Percentiles rank a stretch among this genome's conserved stretches.
These are phyloP conservation scores for Andrena trimmerana DNA, from an alignment of 2,888 invertebrate genomes.

Conservation along the genomic window DNA sequence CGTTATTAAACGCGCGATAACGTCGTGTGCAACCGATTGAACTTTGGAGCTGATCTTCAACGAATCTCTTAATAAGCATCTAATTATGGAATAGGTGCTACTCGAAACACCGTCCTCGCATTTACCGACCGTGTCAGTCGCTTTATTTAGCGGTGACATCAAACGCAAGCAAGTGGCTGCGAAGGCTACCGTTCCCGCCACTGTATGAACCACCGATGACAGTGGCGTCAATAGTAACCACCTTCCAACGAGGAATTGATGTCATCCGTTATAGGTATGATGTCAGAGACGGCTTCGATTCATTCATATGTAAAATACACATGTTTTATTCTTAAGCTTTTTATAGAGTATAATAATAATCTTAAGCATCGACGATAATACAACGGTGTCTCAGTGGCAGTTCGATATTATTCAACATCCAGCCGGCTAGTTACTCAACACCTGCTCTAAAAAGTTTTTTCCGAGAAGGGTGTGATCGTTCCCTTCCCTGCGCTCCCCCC, in stretches of 20 bases:
- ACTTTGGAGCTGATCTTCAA: slow-evolving; percentile 41
- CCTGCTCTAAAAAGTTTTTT: too few relatives aligned
- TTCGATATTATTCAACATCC: background rate
- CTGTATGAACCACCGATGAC: slow-evolving; percentile 43
- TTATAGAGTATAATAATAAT: slow-evolving; percentile 42
- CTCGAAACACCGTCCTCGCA: slow-evolving; percentile 44
- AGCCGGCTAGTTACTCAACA: background rate
- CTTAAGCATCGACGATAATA: background rate
- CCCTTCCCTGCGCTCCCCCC: background rate
- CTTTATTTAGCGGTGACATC: slow-evolving; percentile 81
- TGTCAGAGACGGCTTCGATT: slow-evolving; percentile 71
- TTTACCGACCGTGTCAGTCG: slow-evolving; percentile 74
- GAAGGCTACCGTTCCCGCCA: slow-evolving; percentile 69
- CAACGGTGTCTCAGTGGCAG: background rate
- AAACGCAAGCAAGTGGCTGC: slow-evolving; percentile 74
- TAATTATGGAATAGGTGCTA: slow-evolving; percentile 60
- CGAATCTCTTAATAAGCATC: slow-evolving; percentile 49
- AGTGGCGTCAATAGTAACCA: slow-evolving; percentile 22
- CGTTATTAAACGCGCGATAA: slow-evolving; percentile 10
- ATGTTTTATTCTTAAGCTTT: slow-evolving; percentile 48
- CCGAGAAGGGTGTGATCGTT: background rate
- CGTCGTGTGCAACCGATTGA: slow-evolving; percentile 23
- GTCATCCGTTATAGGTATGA: slow-evolving; percentile 74
- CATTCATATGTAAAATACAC: slow-evolving; percentile 73
- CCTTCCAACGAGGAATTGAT: slow-evolving; percentile 61